These are phyloP conservation scores for Synanthedon myopaeformis DNA, from an alignment of 2,888 invertebrate genomes.

Conservation along the genomic window DNA sequence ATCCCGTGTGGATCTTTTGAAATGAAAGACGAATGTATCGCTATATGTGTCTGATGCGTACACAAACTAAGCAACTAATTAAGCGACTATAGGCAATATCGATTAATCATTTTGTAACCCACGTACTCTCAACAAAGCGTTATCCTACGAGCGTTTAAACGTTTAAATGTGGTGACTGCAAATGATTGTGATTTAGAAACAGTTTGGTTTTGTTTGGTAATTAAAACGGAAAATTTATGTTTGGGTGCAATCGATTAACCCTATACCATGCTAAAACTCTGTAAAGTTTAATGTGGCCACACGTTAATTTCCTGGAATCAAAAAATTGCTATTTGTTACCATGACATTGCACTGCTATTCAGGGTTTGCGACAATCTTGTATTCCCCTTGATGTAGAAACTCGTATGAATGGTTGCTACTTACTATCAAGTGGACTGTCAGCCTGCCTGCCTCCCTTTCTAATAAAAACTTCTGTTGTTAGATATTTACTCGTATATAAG, in stretches of 20 bases:
- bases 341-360: no score
- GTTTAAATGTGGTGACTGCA: conserved; percentile 5
- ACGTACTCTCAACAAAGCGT: conserved; percentile 50
- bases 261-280: background rate
- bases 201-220: background rate
- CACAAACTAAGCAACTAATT: conserved; percentile 47
- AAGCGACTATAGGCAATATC: conserved; percentile 40
- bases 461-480: no score
- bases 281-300: no score
- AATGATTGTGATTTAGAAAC: background rate
- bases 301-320: no score
- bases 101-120: conserved; percentile 55
- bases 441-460: no score
- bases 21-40: conserved; percentile 10
- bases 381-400: no score
- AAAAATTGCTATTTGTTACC: no score
- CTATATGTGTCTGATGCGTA: conserved; percentile 17
- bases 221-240: background rate
- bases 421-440: no score
- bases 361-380: no score
- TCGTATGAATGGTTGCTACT: no score
- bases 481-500: no score
- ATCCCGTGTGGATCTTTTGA: background rate
- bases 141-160: conserved; percentile 23
- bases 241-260: background rate